Evolutionary conservation across 2,113 vertebrate species (phyloP).

Genomic region (Neogale vison): DNA sequence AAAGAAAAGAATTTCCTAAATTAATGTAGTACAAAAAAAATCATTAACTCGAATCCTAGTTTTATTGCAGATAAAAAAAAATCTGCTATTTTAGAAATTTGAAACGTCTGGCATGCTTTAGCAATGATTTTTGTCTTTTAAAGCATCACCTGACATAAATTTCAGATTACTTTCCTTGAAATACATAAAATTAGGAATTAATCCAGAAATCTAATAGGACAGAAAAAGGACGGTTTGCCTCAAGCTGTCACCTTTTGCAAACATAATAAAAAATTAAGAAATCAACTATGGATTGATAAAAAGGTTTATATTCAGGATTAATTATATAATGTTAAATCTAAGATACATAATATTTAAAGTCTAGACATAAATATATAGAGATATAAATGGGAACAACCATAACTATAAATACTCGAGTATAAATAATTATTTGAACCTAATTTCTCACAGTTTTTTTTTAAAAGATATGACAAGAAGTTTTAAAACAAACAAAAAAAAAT

Average conservation of each 20-base stretch:
- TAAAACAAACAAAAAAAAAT: background rate
- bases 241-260: background rate
- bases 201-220: background rate
- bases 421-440: background rate
- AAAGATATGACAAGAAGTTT: background rate
- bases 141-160: background rate
- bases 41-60: background rate
- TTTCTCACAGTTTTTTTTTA: background rate
- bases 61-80: background rate
- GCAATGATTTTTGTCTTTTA: background rate
- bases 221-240: background rate
- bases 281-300: background rate
- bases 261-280: background rate
- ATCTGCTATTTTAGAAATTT: background rate
- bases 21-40: background rate
- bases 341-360: background rate
- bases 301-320: background rate
- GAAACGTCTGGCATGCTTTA: background rate
- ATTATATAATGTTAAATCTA: background rate
- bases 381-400: background rate
- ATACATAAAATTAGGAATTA: background rate
- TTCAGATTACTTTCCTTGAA: conserved; percentile 8
- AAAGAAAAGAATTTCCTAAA: no score
- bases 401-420: background rate
- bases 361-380: background rate